Conservation (phyloP, 2,797 vertebrate species). For the Mormyrus hasselquistii region DNA sequence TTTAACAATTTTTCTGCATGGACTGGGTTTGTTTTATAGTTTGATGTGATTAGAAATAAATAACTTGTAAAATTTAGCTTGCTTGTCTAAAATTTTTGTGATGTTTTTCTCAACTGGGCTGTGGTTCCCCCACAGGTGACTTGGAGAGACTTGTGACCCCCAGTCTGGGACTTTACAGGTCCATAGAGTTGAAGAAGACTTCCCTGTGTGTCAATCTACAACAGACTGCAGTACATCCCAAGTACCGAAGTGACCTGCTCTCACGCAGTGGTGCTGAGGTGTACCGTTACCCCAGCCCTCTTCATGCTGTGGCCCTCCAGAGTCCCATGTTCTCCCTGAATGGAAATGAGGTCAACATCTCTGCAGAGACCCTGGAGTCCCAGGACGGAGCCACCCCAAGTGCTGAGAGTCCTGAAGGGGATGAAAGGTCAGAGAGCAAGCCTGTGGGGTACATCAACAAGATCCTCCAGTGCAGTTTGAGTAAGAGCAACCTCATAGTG, state of each 20-base stretch:
- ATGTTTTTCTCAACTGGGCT: background rate
- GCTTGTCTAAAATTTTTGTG: background rate
- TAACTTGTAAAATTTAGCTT: background rate
- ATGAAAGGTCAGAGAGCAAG: constrained; percentile 38
- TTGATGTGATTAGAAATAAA: background rate
- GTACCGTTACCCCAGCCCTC: constrained; percentile 86
- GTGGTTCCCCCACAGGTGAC: constrained; percentile 66
- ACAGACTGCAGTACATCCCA: constrained; percentile 58
- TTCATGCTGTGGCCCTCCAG: constrained; percentile 89
- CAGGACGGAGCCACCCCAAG: constrained; percentile 28
- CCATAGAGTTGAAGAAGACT: constrained; percentile 46
- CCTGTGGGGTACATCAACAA: constrained; percentile 72
- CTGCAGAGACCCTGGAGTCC: constrained; percentile 34
- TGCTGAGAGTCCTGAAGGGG: constrained; percentile 34
- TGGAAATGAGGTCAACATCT: constrained; percentile 36
- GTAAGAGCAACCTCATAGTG: constrained; percentile 46
- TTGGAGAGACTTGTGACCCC: constrained; percentile 68
- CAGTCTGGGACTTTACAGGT: constrained; percentile 51
- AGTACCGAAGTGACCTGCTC: constrained; percentile 77
- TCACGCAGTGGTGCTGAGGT: constrained; percentile 74
- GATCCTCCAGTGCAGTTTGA: constrained; percentile 65
- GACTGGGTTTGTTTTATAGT: background rate
- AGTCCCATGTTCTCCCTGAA: constrained; percentile 78
- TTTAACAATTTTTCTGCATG: background rate
- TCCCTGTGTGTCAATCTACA: constrained; percentile 45